Evolutionary conservation across 2,797 vertebrate species (phyloP).

Genomic region (Phylloscopus collybita): DNA sequence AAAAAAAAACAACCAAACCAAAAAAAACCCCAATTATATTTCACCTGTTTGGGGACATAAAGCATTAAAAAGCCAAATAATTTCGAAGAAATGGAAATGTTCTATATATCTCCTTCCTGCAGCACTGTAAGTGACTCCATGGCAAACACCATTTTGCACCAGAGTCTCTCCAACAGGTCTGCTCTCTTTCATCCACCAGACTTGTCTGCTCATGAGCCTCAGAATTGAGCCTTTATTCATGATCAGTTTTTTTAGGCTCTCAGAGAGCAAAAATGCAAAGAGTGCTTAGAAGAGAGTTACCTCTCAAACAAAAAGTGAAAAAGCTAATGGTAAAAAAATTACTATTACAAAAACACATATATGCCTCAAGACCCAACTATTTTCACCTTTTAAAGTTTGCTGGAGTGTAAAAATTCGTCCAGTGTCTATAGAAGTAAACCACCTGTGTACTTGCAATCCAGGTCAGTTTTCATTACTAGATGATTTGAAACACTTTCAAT

Average conservation of each 20-base stretch:
- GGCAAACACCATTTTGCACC: not conserved
- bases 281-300: not conserved
- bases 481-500: not conserved
- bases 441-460: not conserved
- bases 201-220: not conserved
- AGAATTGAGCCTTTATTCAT: not conserved
- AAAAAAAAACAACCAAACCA: not conserved
- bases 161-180: not conserved
- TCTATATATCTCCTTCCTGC: not conserved
- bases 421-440: not conserved
- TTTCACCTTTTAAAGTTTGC: not conserved
- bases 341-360: accelerated
- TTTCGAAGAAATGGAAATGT: not conserved
- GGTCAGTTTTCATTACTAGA: not conserved
- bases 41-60: not conserved
- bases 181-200: not conserved
- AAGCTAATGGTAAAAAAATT: not conserved
- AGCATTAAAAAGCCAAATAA: not conserved
- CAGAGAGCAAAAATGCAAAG: not conserved
- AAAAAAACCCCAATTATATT: not conserved
- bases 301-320: not conserved
- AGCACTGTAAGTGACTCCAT: not conserved
- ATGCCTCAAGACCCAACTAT: not conserved
- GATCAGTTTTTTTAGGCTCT: not conserved
- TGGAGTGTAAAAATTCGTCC: not conserved